These are phyloP conservation scores for Masticophis lateralis DNA, from an alignment of 2,797 vertebrate genomes.

Conservation along the genomic window DNA sequence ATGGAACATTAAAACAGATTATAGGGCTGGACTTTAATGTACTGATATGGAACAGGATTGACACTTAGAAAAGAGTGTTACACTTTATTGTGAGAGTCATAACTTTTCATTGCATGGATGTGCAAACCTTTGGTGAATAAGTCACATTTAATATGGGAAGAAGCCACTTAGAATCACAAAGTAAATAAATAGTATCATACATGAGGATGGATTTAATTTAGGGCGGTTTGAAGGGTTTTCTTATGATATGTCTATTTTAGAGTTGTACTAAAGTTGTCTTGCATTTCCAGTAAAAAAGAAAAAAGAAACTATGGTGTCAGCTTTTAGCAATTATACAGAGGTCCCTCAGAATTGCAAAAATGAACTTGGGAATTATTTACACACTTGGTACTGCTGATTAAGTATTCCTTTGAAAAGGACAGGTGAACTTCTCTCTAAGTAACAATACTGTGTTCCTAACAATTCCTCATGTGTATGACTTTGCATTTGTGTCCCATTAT, in stretches of 20 bases:
- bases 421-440: neutral
- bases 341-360: neutral
- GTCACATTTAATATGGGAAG: neutral
- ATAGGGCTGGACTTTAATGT: neutral
- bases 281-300: neutral
- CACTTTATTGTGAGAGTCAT: neutral
- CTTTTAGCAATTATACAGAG: neutral
- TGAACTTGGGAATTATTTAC: neutral
- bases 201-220: neutral
- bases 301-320: neutral
- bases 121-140: neutral
- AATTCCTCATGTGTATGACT: neutral
- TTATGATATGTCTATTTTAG: neutral
- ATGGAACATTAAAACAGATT: neutral
- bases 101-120: neutral
- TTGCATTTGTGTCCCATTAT: neutral
- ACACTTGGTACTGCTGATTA: neutral
- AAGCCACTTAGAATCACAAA: neutral
- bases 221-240: neutral
- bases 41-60: neutral
- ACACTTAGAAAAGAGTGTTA: neutral
- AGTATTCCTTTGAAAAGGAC: neutral
- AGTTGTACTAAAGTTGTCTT: neutral
- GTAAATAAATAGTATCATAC: neutral
- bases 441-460: neutral